Evolutionary conservation across 2,888 invertebrate species (phyloP), one percentile per base, ranked within the genome.

Genomic region (Sylvicola cinctus): DNA sequence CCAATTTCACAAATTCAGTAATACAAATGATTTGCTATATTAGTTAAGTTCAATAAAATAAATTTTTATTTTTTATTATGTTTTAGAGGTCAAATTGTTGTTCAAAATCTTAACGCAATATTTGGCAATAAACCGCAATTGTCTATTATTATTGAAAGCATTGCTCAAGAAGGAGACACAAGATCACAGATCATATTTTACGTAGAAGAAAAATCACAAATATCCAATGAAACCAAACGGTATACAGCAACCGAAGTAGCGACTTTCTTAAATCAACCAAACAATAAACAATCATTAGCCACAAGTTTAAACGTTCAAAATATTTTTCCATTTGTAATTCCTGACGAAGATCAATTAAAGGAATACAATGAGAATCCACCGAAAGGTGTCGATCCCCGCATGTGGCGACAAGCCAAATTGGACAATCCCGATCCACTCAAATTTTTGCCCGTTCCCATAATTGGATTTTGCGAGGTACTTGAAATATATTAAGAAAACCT

Each of bases 381-480:
- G 2, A 68, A 73, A 41, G 80, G 90, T n/a, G 80, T 95, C 49
- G 90, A 93, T 55, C 74, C 77, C 32, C 66, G 87, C 39, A 64
- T 95, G 46, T 98, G 98, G 98, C 78, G 83, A 48, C 93, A 96
- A 55, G 95, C 95, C 0, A 88, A 90, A 48, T 62, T 77, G 17
- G 93, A 95, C 49, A 98, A 98, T 62, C 98, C 96, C 0, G 84
- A 95, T 55, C 73, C 85, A 1, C 71, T 70, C 25, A 74, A 75
- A 46, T 80, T 88, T 46, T 77, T 98, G 48, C 96, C 96, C 1
- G 83, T 90, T 10, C 88, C 93, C 0, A 79, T 96, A 55, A 73
- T 91, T 42, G 96, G 96, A 1, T 93, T 95, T 50, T 63, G 68
- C 25, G 77, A 79, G 54, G 60, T 69, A 31, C 10, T 13, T 12